Base-by-base conservation (phyloP, 2,113 vertebrate genomes). In the Petrocephalus microphthalmus region DNA sequence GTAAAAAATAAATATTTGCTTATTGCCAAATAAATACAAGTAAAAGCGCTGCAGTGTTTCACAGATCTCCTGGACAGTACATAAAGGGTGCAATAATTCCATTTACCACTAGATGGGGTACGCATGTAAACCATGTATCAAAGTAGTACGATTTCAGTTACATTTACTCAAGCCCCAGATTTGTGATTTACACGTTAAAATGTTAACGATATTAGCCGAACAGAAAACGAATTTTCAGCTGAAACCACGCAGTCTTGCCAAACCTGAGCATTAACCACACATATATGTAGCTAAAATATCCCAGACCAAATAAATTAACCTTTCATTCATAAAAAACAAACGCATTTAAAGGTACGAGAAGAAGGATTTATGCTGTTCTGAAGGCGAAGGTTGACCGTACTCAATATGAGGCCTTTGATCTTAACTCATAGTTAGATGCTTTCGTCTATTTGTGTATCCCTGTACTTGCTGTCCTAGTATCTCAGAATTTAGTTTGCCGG, bases 1-100 rank as follows among this genome's bases (percentile, higher is more conserved):
- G 86, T 74, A 78, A 51, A 87, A 74, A 88, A 42, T 33, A 87
- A 22, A 88, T 20, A 53, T 56, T 54, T 88, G 25, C 33, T 81
- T 88, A 88, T 88, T 88, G 87, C 71, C 51, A 82, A 88, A 88
- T 88, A 81, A 87, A 54, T 88, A 88, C 64, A 29, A 22, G 67
- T 52, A 8, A 64, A 78, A 88, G 19, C 64, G 81, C 67, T 81
- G 51, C 17, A 57, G 86, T 84, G 81, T 84, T 88, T 37, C 89
- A 89, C 22, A 89, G n/a, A 86, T 33, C 37, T 88, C 60, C 54
- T 78, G 42, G 25, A 71, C 52, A 88, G 87, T 88, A 81, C 47
- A 53, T 84, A 71, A 88, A 90, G 86, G 82, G 89, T 86, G 81
- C 83, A 89, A 83, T 20, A 81, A 86, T 60, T n/a, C 33, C 25